A percentile compares a stretch with the other conserved stretches of the same genome.
Evolutionary conservation across 2,113 vertebrate species (phyloP).

Genomic region (western clawed frog (Xenopus tropicalis)): DNA sequence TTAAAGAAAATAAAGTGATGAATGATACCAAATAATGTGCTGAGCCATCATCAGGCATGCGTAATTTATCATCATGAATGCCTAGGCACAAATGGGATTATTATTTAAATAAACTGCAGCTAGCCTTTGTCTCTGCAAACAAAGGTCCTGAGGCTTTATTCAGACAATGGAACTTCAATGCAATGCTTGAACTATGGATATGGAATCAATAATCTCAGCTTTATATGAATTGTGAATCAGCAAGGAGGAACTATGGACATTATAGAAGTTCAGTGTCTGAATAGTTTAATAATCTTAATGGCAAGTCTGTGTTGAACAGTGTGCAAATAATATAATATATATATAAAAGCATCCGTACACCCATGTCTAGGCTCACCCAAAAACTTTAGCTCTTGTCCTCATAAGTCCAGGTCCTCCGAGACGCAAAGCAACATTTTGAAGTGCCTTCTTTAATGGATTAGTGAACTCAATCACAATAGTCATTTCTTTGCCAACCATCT

Average conservation of each 20-base stretch:
- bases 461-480: slow-evolving; percentile 77
- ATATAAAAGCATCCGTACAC: no score
- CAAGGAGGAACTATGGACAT: background rate
- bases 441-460: slow-evolving; percentile 76
- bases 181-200: slow-evolving; percentile 45
- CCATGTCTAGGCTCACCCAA: slow-evolving; percentile 73
- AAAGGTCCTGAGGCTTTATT: slow-evolving; percentile 43
- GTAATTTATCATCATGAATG: slow-evolving; percentile 61
- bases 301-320: no score
- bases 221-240: slow-evolving; percentile 40
- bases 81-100: slow-evolving; percentile 54
- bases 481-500: slow-evolving; percentile 70
- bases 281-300: no score
- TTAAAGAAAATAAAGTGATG: slow-evolving; percentile 54
- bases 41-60: slow-evolving; percentile 54
- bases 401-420: slow-evolving; percentile 81
- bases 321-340: no score
- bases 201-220: slow-evolving; percentile 44
- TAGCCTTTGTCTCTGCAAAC: slow-evolving; percentile 41
- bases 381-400: slow-evolving; percentile 64
- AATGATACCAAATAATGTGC: slow-evolving; percentile 59
- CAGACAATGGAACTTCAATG: slow-evolving; percentile 46
- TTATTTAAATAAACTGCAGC: slow-evolving; percentile 60
- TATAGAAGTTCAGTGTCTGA: background rate
- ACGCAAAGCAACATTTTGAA: slow-evolving; percentile 70